Evolutionary conservation across 2,888 invertebrate genomes (phyloP).

Genomic region (Bimastos eiseni): DNA sequence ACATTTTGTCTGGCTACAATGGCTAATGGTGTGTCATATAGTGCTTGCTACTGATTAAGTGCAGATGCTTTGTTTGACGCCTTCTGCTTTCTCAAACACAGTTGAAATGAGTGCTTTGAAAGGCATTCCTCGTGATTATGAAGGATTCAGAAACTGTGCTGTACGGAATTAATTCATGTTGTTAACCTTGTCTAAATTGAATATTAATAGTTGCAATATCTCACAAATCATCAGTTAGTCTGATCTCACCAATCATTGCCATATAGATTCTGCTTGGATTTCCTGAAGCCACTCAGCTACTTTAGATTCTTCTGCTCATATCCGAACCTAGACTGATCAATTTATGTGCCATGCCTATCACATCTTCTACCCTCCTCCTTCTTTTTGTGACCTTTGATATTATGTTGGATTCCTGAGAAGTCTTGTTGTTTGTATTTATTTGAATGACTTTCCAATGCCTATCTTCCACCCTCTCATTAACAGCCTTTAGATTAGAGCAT

Average conservation of each 20-base stretch:
- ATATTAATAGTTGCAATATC: neutral
- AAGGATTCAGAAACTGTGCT: neutral
- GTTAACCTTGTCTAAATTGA: neutral
- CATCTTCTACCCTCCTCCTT: neutral
- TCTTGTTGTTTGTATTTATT: too few relatives aligned
- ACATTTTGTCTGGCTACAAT: neutral
- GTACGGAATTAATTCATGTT: neutral
- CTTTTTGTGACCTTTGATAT: too few relatives aligned
- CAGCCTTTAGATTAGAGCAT: too few relatives aligned
- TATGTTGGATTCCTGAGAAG: too few relatives aligned
- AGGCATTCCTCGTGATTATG: neutral
- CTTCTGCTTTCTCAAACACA: neutral
- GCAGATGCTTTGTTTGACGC: neutral
- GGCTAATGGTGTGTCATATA: neutral
- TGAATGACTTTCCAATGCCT: too few relatives aligned
- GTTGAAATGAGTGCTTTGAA: neutral
- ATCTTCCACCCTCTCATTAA: too few relatives aligned
- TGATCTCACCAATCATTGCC: neutral
- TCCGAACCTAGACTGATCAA: neutral
- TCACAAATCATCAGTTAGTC: neutral
- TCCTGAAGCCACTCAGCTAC: neutral
- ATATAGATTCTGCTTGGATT: neutral
- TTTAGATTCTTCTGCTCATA: neutral
- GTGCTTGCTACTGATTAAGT: neutral
- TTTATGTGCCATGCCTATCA: neutral